Base-by-base conservation (phyloP, 2,113 vertebrate species). In the Syrrhaptes paradoxus region DNA sequence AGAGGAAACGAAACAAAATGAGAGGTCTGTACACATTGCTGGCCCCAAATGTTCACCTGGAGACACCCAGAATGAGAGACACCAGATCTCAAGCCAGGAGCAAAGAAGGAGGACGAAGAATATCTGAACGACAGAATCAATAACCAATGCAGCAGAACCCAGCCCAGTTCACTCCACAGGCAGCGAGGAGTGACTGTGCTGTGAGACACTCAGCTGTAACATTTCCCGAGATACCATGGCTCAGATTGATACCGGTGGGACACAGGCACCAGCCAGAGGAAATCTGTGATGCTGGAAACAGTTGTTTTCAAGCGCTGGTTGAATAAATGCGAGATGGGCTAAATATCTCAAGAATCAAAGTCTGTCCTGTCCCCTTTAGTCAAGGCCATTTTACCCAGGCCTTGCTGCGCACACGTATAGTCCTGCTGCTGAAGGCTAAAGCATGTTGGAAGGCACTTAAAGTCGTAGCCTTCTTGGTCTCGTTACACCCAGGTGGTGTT, bases 361-460 rank as follows among this genome's bases (percentile, higher is more conserved):
- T 17, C 18, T 72, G 45, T 26, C 41, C 52, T 75, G 34, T 36
- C 52, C 43, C 61, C 13, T 80, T 79, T 66, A 28, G 19, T 43
- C 61, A 78, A 85, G 95, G 87, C 38, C 5, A 7, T 32, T 85
- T 43, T 22, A n/a, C 38, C 29, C 26, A 48, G 61, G 61, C 65
- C 73, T 79, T 78, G 51, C 25, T 95, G 80, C 77, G 24, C 57
- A 84, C 63, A 21, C 7, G 28, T 32, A 14, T 34, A 71, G 61
- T 43, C 34, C 48, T 2, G 3, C 48, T 81, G 71, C 63, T 84
- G 80, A 90, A 89, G 83, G 52, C 55, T 71, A 85, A 67, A 78
- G 55, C 34, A 34, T 55, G 43, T 54, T 85, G 87, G 87, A 96
- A 96, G 96, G 85, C 95, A 96, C 90, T 90, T 94, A 18, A 79